A percentile compares a stretch with the other conserved stretches of the same genome.
Conservation (phyloP, 2,797 vertebrate genomes). For the Hydrophis major region DNA sequence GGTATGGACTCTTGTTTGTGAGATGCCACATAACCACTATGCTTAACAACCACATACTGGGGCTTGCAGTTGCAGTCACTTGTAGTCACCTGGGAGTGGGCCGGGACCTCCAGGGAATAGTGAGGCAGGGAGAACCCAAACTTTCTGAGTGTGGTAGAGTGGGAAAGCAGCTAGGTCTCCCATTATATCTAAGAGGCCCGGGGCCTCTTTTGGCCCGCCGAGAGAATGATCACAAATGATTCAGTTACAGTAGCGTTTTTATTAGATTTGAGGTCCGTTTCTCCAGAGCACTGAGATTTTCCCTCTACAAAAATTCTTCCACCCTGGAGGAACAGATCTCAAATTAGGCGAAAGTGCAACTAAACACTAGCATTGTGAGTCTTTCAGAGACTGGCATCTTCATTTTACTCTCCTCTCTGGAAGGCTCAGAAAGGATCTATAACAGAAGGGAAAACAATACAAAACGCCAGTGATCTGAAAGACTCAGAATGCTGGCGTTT, state of each 20-base stretch:
- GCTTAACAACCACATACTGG: background rate
- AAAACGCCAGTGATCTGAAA: background rate
- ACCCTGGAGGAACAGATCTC: background rate
- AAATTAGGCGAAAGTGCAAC: background rate
- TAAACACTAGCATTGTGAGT: background rate
- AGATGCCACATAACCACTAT: background rate
- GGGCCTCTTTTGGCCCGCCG: background rate
- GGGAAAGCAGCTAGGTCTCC: background rate
- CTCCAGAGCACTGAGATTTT: background rate
- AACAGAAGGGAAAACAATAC: background rate
- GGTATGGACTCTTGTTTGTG: background rate
- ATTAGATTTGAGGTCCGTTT: background rate
- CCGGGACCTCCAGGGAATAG: background rate
- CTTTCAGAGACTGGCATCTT: background rate
- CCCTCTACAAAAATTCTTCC: background rate
- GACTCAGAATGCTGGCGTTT: background rate
- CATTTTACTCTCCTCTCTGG: background rate
- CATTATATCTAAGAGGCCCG: background rate
- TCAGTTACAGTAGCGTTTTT: background rate
- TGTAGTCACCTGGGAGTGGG: background rate
- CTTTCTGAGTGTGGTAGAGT: background rate
- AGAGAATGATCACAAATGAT: background rate
- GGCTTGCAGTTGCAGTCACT: background rate
- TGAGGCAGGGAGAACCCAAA: background rate
- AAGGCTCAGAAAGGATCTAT: background rate